A percentile compares a stretch with the other conserved stretches of the same genome.
Conservation (phyloP, 2,797 vertebrate species). For the Acipenser ruthenus region DNA sequence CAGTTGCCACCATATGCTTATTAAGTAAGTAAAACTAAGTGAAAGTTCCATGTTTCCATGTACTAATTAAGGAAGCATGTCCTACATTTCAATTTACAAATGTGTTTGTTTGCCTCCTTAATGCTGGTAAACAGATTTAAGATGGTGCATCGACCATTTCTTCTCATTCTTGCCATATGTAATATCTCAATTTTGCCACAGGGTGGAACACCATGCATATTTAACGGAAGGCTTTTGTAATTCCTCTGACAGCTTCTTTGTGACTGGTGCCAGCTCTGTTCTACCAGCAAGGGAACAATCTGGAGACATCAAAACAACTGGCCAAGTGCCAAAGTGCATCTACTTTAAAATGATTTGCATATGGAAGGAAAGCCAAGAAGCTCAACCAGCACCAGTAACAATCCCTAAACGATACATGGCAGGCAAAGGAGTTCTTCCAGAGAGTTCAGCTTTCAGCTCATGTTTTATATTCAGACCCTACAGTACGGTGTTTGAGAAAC, state of each 20-base stretch:
- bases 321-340: constrained; percentile 37
- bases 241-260: constrained; percentile 55
- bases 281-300: constrained; percentile 56
- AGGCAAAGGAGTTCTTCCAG: constrained; percentile 21
- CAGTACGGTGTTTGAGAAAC: too few relatives aligned
- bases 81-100: constrained; percentile 42
- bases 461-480: too few relatives aligned
- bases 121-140: constrained; percentile 48
- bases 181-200: constrained; percentile 79
- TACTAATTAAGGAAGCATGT: constrained; percentile 49
- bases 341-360: constrained; percentile 18
- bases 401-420: neutral
- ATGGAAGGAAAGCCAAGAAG: constrained; percentile 3
- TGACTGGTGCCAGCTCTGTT: constrained; percentile 54
- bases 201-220: constrained; percentile 79
- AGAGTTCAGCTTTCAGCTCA: neutral
- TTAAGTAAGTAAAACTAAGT: constrained; percentile 11
- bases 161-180: constrained; percentile 49
- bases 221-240: constrained; percentile 62
- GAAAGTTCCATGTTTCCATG: constrained; percentile 50
- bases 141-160: constrained; percentile 38
- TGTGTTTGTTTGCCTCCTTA: constrained; percentile 56
- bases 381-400: neutral
- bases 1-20: constrained; percentile 52
- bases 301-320: constrained; percentile 61